Conservation (phyloP, 2,797 vertebrate species). For the Ciconia nigra region DNA sequence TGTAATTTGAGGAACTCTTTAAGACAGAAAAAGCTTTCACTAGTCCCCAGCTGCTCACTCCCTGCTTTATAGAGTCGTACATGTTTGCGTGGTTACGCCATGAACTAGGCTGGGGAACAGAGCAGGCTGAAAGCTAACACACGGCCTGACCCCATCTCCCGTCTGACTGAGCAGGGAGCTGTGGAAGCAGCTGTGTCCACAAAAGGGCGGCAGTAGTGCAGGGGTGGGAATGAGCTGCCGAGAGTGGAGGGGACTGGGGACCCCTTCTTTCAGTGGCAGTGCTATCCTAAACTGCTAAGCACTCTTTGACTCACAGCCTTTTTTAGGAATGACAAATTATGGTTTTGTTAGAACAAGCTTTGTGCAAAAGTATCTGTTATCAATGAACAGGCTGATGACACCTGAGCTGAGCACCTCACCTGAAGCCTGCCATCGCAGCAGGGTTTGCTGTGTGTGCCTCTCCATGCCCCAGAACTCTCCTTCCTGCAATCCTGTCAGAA, state of each 20-base stretch:
- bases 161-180: rapidly evolving
- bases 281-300: background rate
- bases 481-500: background rate
- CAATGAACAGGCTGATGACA: background rate
- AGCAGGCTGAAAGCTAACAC: background rate
- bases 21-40: background rate
- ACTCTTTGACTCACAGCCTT: background rate
- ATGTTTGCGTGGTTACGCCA: rapidly evolving
- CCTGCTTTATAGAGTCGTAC: background rate
- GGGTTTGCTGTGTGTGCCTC: background rate
- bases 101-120: background rate
- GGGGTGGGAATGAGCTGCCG: background rate
- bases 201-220: background rate
- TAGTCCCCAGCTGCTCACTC: background rate
- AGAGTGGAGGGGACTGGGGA: background rate
- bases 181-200: background rate
- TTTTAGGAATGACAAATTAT: background rate
- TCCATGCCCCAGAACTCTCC: background rate
- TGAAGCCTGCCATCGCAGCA: rapidly evolving
- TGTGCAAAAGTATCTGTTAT: background rate
- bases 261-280: background rate
- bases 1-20: slow-evolving; percentile 13
- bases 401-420: background rate
- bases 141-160: rapidly evolving
- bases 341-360: background rate